Evolutionary conservation across 2,888 invertebrate species (phyloP).

Genomic region (Chloroclysta siterata): DNA sequence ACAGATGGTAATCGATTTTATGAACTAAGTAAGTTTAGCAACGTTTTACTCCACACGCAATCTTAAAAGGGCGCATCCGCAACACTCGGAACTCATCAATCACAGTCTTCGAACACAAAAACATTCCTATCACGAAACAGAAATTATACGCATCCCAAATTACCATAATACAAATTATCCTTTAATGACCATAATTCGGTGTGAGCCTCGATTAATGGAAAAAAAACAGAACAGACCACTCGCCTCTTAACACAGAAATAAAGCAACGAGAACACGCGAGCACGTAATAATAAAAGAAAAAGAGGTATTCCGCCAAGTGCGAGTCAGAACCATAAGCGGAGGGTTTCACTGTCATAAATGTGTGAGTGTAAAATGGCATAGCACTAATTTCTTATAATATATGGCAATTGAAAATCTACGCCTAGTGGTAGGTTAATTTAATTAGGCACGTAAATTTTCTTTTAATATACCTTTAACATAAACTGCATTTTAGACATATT

Average conservation of each 20-base stretch:
- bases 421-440: no score
- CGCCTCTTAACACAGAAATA: slow-evolving; percentile 84
- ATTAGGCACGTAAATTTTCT: background rate
- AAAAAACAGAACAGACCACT: slow-evolving; percentile 70
- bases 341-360: background rate
- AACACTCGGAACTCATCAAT: slow-evolving; percentile 65
- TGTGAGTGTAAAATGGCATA: no score
- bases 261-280: slow-evolving; percentile 81
- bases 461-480: background rate
- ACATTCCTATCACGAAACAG: slow-evolving; percentile 81
- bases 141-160: slow-evolving; percentile 84
- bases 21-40: slow-evolving; percentile 45
- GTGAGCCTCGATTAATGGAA: slow-evolving; percentile 78
- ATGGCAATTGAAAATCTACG: no score
- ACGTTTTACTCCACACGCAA: slow-evolving; percentile 54
- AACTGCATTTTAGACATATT: background rate
- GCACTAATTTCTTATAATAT: no score
- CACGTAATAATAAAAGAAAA: slow-evolving; percentile 78
- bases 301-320: slow-evolving; percentile 4
- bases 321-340: background rate
- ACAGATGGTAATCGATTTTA: slow-evolving; percentile 33
- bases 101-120: slow-evolving; percentile 64
- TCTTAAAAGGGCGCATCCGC: slow-evolving; percentile 45
- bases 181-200: slow-evolving; percentile 85
- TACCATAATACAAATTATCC: slow-evolving; percentile 85